Base-by-base conservation (phyloP, 2,113 vertebrate species). In the Plestiodon gilberti region DNA sequence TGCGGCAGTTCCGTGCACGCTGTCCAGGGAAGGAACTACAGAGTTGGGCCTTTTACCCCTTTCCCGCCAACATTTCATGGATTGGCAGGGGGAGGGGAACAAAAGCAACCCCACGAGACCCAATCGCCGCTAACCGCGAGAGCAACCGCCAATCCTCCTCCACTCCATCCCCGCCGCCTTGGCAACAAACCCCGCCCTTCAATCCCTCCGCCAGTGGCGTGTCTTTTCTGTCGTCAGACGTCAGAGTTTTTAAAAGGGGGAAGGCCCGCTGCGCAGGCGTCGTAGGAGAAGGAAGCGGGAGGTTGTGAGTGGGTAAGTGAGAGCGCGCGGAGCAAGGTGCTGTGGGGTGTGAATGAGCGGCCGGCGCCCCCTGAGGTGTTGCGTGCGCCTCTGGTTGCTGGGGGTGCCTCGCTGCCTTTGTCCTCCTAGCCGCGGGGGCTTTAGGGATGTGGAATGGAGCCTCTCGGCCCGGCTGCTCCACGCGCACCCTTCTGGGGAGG, bases 211-310 rank as follows among this genome's bases (percentile, higher is more conserved):
- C 8, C 40, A 75, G 35, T 48, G 35, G 15, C 33, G 6, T 38
- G 9, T 61, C 6, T 2, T 23, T 65, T 17, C n/a, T 22, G 28
- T 6, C 8, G 3, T 25, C 55, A 11, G 40, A 6, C 55, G 30
- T 79, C n/a, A 33, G 48, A 55, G 48, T 7, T 3, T 33, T 23
- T 23, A 10, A 55, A 5, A 23, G 13, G 18, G 23, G 2, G 3
- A 9, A 30, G 6, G 20, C 10, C 10, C 83, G 23, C 1, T 65
- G 90, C 95, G 94, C 95, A 92, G 65, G 95, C 75, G 90, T 89
- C 23, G 17, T 57, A 33, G 17, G 11, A 15, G 17, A n/a, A 33
- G 61, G 3, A 4, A 25, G 40, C 38, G 82, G 11, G 40, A 25
- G n/a, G 18, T 1, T 22, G 11, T 2, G 81, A 10, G 28, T 43